Conservation (phyloP, 2,113 vertebrate genomes). For the Tangachromis dhanisi region DNA sequence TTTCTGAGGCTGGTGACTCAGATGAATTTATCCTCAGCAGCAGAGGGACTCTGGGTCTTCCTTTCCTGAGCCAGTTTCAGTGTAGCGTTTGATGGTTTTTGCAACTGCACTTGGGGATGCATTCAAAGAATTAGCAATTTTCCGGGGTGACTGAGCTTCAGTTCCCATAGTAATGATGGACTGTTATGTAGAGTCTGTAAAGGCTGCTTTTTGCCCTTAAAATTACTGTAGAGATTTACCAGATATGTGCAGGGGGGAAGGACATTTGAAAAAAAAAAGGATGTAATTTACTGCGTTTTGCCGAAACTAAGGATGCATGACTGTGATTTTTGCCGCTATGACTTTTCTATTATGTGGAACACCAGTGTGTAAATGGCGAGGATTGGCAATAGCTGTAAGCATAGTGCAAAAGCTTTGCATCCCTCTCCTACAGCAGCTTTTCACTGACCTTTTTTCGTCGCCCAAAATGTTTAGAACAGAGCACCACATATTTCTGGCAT, state of each 20-base stretch:
- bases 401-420: not conserved
- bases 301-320: not conserved
- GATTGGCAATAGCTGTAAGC: not conserved
- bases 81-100: not conserved
- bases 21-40: not conserved
- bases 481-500: not conserved
- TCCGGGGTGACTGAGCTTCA: not conserved
- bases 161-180: not conserved
- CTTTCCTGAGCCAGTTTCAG: not conserved
- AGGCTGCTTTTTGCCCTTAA: not conserved
- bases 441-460: accelerated
- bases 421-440: not conserved
- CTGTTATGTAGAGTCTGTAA: not conserved
- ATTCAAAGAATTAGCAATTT: not conserved
- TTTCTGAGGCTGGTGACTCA: not conserved
- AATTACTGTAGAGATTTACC: not conserved
- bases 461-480: not conserved
- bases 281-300: not conserved
- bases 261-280: not conserved
- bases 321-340: not conserved
- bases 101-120: not conserved
- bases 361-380: not conserved
- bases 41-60: not conserved
- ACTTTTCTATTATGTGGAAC: not conserved
- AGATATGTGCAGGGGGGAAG: not conserved